Evolutionary conservation across 2,888 invertebrate species (phyloP), one percentile per base, ranked within the genome.

Genomic region (Noctua pronuba): DNA sequence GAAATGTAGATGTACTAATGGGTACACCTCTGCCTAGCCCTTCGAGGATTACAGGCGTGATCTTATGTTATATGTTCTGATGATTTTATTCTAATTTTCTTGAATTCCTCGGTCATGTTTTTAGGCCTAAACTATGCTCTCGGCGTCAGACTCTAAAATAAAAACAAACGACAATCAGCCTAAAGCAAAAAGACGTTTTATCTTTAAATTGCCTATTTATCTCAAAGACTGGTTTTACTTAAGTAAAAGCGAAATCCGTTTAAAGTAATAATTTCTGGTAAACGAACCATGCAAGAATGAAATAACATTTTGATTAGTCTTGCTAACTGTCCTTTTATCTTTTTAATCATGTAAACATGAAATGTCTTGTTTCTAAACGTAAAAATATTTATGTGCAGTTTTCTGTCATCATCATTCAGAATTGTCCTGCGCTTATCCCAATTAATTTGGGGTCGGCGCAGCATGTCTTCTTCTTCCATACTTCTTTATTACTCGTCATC

Each of bases 151-250:
- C 28, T 46, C 16, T n/a, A 38, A 52, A 77, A 62, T 38, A 44
- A 77, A 62, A 69, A 69, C 13, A 55, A 67, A 70, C 1, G 31
- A n/a, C 31, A 38, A 41, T 21, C 79, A 46, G 55, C 55, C 64
- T 41, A 62, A 18, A 38, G 24, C 18, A 52, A 38, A 21, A 64
- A 18, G 6, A 55, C 18, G 58, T 80, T 80, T 71, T 41, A 35
- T 71, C 35, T 44, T 6, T 2, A 60, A 80, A 80, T 66, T 60
- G 41, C 10, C 38, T 18, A 35, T n/a, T 65, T 24, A 46, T 60
- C 13, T 16, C 11, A 41, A 72, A 66, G 41, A 41, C 49, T 28
- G 44, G 38, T 49, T 38, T 49, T 38, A 41, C 41, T n/a, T n/a
- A 41, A 0, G 16, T 41, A 8, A 77, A 64, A 18, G 21, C 46